A percentile compares a stretch with the other conserved stretches of the same genome.
Conservation (phyloP, 2,113 vertebrate genomes). For the Sciurus niger region DNA sequence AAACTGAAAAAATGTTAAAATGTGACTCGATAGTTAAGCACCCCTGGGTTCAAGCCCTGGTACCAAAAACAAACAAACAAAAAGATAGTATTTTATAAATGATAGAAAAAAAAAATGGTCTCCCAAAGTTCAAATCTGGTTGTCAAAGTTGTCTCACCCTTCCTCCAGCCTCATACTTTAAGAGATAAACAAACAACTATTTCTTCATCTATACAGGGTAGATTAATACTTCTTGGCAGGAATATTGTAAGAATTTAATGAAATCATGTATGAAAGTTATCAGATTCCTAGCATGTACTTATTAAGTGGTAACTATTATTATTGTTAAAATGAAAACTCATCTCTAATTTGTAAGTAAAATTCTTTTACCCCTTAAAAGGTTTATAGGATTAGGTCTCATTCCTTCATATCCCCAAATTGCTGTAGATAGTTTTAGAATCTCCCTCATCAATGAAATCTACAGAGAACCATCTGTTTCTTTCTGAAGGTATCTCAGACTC, state of each 20-base stretch:
- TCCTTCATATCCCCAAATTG: background rate
- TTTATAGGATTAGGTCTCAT: background rate
- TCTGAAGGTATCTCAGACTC: background rate
- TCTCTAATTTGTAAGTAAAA: conserved; percentile 49
- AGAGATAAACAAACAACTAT: conserved; percentile 29
- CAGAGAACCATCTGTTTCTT: background rate
- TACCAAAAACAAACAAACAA: no score
- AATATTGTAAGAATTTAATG: background rate
- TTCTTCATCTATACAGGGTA: background rate
- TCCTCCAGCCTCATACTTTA: background rate
- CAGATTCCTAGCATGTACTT: conserved; percentile 18
- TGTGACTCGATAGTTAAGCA: no score
- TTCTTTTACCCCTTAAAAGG: conserved; percentile 46
- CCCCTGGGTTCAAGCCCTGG: no score
- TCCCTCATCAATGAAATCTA: conserved; percentile 2
- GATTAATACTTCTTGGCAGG: conserved; percentile 25
- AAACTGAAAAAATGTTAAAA: conserved; percentile 5
- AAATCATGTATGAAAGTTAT: conserved; percentile 3
- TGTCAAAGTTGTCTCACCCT: background rate
- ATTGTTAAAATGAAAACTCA: conserved; percentile 24
- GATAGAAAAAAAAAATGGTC: background rate
- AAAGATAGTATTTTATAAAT: background rate
- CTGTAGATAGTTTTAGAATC: background rate
- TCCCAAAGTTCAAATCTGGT: background rate
- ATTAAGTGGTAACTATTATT: conserved; percentile 4